These are phyloP conservation scores for Ophiodon elongatus DNA, from an alignment of 2,113 vertebrate species.

Conservation along the genomic window DNA sequence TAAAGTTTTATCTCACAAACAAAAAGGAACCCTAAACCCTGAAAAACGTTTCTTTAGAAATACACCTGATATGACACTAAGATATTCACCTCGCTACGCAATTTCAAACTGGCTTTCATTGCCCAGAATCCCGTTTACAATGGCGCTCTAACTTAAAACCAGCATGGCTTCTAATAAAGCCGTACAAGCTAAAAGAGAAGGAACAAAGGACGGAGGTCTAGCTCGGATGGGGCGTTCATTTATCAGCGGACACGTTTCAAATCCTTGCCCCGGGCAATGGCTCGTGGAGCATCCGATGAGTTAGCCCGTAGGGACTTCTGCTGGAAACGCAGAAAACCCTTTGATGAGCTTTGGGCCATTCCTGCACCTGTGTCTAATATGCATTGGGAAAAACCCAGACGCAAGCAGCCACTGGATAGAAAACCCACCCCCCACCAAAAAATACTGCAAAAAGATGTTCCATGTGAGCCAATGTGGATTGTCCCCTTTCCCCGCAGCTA, in stretches of 20 bases:
- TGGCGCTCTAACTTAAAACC: constrained; percentile 47
- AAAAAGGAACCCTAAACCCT: constrained; percentile 13
- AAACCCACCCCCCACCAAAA: not conserved
- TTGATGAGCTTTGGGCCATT: constrained; percentile 68
- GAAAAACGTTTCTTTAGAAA: constrained; percentile 20
- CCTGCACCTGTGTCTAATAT: constrained; percentile 71
- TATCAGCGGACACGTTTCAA: constrained; percentile 77
- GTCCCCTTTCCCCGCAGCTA: not conserved
- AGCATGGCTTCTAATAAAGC: constrained; percentile 72
- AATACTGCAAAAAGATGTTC: constrained; percentile 12
- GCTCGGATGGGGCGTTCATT: constrained; percentile 66
- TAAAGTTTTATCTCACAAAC: constrained; percentile 7
- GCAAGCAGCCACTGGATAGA: constrained; percentile 47
- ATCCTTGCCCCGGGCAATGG: constrained; percentile 71
- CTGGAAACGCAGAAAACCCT: constrained; percentile 61
- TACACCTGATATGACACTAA: not conserved
- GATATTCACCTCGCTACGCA: constrained; percentile 42
- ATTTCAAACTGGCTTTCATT: constrained; percentile 61
- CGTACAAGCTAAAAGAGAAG: constrained; percentile 51
- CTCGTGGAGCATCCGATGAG: constrained; percentile 60
- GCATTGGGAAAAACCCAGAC: constrained; percentile 56
- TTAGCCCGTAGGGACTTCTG: constrained; percentile 60
- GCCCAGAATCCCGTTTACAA: constrained; percentile 40
- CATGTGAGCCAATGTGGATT: constrained; percentile 13
- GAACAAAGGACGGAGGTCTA: constrained; percentile 62